A percentile compares a stretch with the other conserved stretches of the same genome.
Conservation (phyloP, 2,797 vertebrate species). For the Poecilia gillii region DNA sequence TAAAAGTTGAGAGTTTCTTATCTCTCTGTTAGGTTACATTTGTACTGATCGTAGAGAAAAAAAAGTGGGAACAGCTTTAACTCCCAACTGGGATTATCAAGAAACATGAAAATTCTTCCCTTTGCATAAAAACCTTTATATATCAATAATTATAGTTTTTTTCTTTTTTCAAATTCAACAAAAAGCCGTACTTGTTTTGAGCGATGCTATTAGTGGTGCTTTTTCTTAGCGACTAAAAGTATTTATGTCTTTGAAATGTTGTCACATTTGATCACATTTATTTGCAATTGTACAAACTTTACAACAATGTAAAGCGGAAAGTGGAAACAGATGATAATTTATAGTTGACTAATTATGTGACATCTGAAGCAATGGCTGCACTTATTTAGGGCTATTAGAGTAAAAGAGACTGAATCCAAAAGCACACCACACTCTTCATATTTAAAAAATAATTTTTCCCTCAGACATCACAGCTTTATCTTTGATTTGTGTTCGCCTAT, state of each 20-base stretch:
- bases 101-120: not conserved
- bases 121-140: not conserved
- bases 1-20: conserved; percentile 37
- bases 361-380: not conserved
- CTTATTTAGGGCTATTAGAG: not conserved
- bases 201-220: not conserved
- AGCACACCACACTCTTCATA: not conserved
- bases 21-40: not conserved
- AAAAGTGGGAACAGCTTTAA: conserved; percentile 1
- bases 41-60: not conserved
- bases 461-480: not conserved
- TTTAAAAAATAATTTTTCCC: not conserved
- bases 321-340: not conserved
- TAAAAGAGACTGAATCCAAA: not conserved
- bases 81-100: conserved; percentile 9
- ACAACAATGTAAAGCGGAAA: not conserved
- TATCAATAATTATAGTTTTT: not conserved
- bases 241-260: not conserved
- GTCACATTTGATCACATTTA: not conserved
- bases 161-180: not conserved
- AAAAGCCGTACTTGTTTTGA: not conserved
- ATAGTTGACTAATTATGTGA: not conserved
- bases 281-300: not conserved
- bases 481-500: not conserved
- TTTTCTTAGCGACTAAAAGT: not conserved